Conservation (phyloP, 2,888 invertebrate genomes). For the Rhaphigaster nebulosa region DNA sequence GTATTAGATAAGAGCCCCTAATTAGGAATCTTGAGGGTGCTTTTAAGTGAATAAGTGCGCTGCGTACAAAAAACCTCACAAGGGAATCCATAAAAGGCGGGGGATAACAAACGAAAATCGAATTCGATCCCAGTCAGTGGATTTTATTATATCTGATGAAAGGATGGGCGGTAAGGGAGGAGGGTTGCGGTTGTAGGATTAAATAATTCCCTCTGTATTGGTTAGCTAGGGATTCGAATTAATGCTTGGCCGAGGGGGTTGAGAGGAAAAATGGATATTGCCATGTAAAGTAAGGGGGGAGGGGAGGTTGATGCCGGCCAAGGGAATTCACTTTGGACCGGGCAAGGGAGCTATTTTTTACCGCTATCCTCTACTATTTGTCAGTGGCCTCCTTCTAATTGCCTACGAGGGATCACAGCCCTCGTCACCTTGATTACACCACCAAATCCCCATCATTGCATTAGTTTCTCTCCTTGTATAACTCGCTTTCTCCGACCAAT, state of each 20-base stretch:
- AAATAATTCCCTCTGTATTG: slow-evolving; percentile 44
- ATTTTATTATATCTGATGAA: slow-evolving; percentile 26
- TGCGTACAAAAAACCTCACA: not conserved
- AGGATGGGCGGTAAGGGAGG: not conserved
- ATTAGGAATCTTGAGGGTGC: not conserved
- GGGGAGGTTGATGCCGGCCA: not conserved
- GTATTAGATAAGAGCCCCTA: not conserved
- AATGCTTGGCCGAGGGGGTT: not conserved
- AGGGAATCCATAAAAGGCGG: not conserved
- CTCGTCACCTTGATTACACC: slow-evolving; percentile 23
- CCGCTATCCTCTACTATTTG: slow-evolving; percentile 7
- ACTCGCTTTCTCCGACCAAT: not conserved
- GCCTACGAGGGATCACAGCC: not conserved
- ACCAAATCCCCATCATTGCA: slow-evolving; percentile 14
- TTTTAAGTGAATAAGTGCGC: not conserved
- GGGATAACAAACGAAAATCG: not conserved
- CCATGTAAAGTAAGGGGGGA: slow-evolving; percentile 13
- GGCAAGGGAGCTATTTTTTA: not conserved
- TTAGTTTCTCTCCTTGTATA: not conserved
- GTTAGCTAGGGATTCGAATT: slow-evolving; percentile 1
- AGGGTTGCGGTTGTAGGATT: slow-evolving; percentile 9
- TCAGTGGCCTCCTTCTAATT: slow-evolving; percentile 7
- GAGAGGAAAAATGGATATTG: slow-evolving; percentile 44
- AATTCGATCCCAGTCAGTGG: not conserved
- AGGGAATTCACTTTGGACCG: slow-evolving; percentile 37